Evolutionary conservation across 2,113 vertebrate species (phyloP), one percentile per base, ranked within the genome.

Genomic region (Setophaga kirtlandii): DNA sequence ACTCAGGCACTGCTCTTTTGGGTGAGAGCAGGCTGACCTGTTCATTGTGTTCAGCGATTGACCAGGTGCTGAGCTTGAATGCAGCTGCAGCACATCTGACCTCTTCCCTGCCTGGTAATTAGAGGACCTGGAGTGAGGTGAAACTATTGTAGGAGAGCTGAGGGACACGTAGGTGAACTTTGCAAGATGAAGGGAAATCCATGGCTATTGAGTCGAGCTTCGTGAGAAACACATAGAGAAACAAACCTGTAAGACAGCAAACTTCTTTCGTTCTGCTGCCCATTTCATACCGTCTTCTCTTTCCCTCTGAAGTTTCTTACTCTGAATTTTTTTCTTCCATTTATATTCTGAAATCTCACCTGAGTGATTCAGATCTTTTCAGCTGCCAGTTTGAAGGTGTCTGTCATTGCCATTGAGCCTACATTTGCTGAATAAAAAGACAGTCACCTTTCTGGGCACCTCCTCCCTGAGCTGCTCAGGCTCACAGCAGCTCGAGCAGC

Each of bases 341-440:
- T 86, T 96, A 27, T 83, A 60, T 68, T 83, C 83, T 41, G 30
- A 64, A 90, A 90, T 87, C 86, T 95, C 90, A 90, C 46, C 65
- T 62, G 62, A 73, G 42, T 84, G 56, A 90, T 71, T 96, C 65
- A 60, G 31, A 46, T 83, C 49, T 91, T 93, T 90, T 65, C 83
- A 81, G 42, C 41, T 90, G 60, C 52, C 73, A 71, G 30, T 87
- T 49, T 69, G 56, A 86, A 82, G 64, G 35, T 50, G 41, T 49
- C 68, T 79, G 53, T 71, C 80, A 78, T 19, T 93, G 79, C 60
- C 73, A 49, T 58, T 64, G 79, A 92, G 69, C 64, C 39, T 68
- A 75, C 21, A 59, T 89, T 81, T 71, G 23, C 64, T 82, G 47
- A 64, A 87, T 87, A 75, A 89, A 94, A 70, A 2, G 8, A 71